These are phyloP conservation scores for Artemia sinica DNA, from an alignment of 2,888 invertebrate genomes.

Conservation along the genomic window DNA sequence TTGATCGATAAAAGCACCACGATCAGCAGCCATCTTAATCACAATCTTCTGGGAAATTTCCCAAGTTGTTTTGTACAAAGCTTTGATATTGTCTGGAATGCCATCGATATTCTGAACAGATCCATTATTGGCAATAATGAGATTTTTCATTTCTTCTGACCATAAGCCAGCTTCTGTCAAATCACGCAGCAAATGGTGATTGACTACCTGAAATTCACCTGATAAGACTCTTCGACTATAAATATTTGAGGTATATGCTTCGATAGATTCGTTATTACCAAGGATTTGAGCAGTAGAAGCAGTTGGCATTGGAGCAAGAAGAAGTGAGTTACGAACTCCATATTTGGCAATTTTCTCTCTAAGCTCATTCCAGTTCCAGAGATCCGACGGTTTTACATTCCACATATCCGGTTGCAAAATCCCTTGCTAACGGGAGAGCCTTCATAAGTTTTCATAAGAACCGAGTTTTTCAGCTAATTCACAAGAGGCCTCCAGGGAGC, in stretches of 20 bases:
- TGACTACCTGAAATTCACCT: conserved; percentile 78
- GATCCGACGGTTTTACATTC: conserved; percentile 62
- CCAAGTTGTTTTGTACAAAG: conserved; percentile 90
- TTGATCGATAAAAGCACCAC: conserved; percentile 96
- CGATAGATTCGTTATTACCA: conserved; percentile 95
- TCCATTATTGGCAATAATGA: conserved; percentile 73
- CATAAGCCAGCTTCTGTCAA: conserved; percentile 76
- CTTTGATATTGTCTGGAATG: conserved; percentile 67
- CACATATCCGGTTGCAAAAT: conserved; percentile 97
- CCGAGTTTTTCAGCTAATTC: conserved; percentile 72
- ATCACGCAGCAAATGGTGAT: conserved; percentile 84
- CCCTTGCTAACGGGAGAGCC: conserved; percentile 84
- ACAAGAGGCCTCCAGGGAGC: conserved; percentile 87
- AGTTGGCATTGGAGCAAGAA: conserved; percentile 95
- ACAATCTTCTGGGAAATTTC: conserved; percentile 84
- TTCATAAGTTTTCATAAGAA: conserved; percentile 67
- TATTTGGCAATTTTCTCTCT: conserved; percentile 67
- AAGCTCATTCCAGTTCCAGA: conserved; percentile 74
- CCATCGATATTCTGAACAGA: conserved; percentile 68
- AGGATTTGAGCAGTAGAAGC: conserved; percentile 97
- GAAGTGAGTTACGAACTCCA: conserved; percentile 79
- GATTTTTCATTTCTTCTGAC: conserved; percentile 88
- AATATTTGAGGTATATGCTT: conserved; percentile 94
- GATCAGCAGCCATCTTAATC: conserved; percentile 89
- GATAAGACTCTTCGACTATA: conserved; percentile 83